A percentile compares a stretch with the other conserved stretches of the same genome.
These are phyloP conservation scores for Agrotis exclamationis DNA, from an alignment of 2,888 invertebrate species.

Conservation along the genomic window DNA sequence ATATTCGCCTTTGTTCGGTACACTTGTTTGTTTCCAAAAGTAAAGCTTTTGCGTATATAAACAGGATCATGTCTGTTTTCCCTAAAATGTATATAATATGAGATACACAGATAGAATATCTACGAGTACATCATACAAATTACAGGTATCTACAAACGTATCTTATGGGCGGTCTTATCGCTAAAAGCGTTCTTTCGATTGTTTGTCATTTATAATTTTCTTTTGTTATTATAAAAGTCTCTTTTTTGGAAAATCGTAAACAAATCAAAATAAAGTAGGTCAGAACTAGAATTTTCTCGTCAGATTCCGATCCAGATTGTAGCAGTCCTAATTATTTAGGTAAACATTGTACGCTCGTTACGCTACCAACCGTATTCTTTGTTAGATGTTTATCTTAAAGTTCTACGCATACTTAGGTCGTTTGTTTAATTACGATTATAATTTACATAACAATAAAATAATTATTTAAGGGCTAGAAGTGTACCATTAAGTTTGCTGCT, in stretches of 20 bases:
- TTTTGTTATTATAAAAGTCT: too few relatives aligned
- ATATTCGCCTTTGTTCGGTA: not conserved
- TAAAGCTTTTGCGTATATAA: not conserved
- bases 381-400: conserved; percentile 48
- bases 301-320: conserved; percentile 30
- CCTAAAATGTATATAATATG: not conserved
- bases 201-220: too few relatives aligned
- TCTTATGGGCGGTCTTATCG: too few relatives aligned
- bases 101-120: too few relatives aligned
- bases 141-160: too few relatives aligned
- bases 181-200: too few relatives aligned
- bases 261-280: conserved; percentile 8
- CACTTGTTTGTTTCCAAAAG: not conserved
- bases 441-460: conserved; percentile 34
- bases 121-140: too few relatives aligned
- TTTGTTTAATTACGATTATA: conserved; percentile 32
- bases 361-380: conserved; percentile 37
- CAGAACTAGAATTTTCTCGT: conserved; percentile 29
- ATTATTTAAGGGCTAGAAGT: not conserved
- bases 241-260: too few relatives aligned
- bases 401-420: conserved; percentile 23
- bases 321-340: conserved; percentile 29
- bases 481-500: not conserved
- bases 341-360: conserved; percentile 35
- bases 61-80: not conserved